Percentiles rank a stretch among this genome's conserved stretches.
Conservation (phyloP, 2,113 vertebrate genomes). For the Salminus brasiliensis region DNA sequence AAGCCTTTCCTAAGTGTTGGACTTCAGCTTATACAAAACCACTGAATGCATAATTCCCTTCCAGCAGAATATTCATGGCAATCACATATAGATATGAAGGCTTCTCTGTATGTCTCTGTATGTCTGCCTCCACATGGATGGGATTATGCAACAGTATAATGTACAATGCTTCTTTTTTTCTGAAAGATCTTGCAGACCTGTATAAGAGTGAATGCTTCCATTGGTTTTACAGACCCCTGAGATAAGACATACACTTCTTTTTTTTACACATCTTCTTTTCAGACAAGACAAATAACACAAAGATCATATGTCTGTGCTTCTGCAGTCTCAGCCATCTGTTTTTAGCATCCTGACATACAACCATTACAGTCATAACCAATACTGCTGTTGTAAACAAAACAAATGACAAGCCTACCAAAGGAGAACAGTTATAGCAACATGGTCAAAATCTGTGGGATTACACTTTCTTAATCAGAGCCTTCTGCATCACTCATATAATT, state of each 20-base stretch:
- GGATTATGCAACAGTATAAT: constrained; percentile 16
- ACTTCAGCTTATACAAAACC: background rate
- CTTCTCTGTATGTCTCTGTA: constrained; percentile 36
- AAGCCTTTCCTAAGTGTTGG: background rate
- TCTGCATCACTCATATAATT: background rate
- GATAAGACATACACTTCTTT: background rate
- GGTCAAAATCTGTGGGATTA: background rate
- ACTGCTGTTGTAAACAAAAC: no score
- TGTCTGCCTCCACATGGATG: constrained; percentile 10
- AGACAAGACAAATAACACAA: constrained; percentile 20
- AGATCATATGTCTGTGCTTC: background rate
- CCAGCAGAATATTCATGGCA: constrained; percentile 16
- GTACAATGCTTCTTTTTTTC: background rate
- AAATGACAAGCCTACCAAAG: no score
- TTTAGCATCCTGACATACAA: background rate
- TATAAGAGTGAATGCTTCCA: background rate
- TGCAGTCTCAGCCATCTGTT: background rate
- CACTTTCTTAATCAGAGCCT: background rate
- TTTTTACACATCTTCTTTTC: no score
- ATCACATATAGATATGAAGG: background rate
- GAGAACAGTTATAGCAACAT: no score
- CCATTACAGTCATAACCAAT: no score
- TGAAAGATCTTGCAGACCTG: background rate
- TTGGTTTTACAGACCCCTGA: background rate
- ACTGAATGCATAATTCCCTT: background rate